phyloP scores from a whole-genome alignment of 2,113 vertebrate species.

The Chloropsis cyanopogon region DNA sequence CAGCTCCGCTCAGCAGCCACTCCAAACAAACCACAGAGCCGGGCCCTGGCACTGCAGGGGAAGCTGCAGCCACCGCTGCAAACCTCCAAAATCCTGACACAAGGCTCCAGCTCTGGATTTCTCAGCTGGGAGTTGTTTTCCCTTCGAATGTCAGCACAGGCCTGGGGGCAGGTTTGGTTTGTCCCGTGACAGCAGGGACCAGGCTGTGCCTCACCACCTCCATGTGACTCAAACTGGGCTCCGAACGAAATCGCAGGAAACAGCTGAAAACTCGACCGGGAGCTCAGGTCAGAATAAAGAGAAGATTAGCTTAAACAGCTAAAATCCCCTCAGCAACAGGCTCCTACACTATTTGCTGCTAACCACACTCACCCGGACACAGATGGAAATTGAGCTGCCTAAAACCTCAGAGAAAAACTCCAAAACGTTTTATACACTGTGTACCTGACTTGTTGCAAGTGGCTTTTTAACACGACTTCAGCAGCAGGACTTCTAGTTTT shows the following conservation, averaged over 20 bases:
- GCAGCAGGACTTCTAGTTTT: fast-evolving
- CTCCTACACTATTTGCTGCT: fast-evolving
- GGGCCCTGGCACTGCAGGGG: neutral
- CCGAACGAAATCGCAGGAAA: neutral
- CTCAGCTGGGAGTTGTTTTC: neutral
- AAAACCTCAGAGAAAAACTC: neutral
- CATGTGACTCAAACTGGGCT: neutral
- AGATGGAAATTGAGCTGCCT: neutral
- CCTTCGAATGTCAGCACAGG: neutral
- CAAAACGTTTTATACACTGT: neutral
- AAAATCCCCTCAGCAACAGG: neutral
- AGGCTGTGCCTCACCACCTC: neutral
- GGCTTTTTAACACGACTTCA: neutral
- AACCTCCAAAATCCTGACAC: neutral
- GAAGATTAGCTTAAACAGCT: neutral
- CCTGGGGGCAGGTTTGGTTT: neutral
- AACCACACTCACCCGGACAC: fast-evolving
- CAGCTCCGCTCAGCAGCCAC: neutral
- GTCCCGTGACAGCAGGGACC: neutral
- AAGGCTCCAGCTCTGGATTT: neutral
- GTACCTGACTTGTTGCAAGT: neutral
- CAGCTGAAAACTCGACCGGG: neutral
- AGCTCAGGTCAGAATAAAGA: neutral
- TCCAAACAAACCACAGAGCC: neutral
- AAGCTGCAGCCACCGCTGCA: neutral